Base-by-base conservation (phyloP, 1,140 invertebrate genomes). In the Panulirus ornatus region DNA sequence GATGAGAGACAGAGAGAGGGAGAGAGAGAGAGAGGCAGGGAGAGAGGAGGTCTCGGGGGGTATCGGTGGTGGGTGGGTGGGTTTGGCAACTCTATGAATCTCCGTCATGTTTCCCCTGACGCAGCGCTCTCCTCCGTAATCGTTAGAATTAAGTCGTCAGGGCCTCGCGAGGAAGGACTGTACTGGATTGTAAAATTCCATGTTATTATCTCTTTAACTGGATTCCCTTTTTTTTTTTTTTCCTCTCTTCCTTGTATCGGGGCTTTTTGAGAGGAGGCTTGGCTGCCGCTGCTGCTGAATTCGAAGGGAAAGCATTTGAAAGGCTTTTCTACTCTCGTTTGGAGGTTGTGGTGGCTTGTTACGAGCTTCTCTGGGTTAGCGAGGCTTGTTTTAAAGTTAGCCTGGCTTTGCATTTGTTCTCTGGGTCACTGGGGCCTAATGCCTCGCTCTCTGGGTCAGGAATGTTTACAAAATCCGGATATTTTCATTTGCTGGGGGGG, bases 91-190 rank as follows among this genome's bases (percentile, higher is more conserved):
- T 38, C 84, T 54, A 79, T 87, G 84, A 87, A 87, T 87, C 84
- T 87, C 30, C 11, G 84, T 86, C 84, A 9, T 51, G 75, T 76
- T 87, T 78, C 47, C 42, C 84, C 84, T 66, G 71, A 87, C 84
- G 47, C 84, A 78, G 84, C 84, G 47, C 16, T 78, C 63, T 73
- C 2, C 51, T 2, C 71, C 73, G 84, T 87, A 87, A 87, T 87
- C 71, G 83, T 79, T 19, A 78, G 84, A 87, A 87, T 87, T 87
- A 87, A 87, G 84, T 87, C 84, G 84, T 87, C 63, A 87, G 75
- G 75, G 51, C 84, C 54, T 19, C n/a, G n/a, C n/a, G 38, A 76
- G 73, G 75, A 42, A 58, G 84, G 44, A 22, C 70, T 84, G 63
- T 73, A 84, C 71, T 84, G 83, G 83, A 84, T 84, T 84, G 83